These are phyloP conservation scores for Heliothis peltigera DNA, from an alignment of 2,888 invertebrate genomes.

Conservation along the genomic window DNA sequence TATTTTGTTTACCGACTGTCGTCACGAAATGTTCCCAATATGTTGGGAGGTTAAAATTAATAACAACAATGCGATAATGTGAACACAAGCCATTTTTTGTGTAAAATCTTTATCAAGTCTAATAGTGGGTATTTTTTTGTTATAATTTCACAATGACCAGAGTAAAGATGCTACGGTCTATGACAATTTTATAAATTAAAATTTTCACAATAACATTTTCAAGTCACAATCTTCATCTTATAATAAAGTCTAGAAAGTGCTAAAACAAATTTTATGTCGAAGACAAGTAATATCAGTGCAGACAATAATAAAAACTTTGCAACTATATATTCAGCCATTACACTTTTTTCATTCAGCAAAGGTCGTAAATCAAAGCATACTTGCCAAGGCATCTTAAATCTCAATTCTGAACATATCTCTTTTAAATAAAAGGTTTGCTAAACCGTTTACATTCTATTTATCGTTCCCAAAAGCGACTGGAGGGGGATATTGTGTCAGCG, in stretches of 20 bases:
- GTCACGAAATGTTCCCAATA: slow-evolving; percentile 52
- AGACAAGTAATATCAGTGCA: slow-evolving; percentile 38
- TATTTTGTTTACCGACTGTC: slow-evolving; percentile 67
- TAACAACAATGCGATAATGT: not conserved
- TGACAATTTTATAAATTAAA: not conserved
- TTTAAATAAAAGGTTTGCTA: slow-evolving; percentile 60
- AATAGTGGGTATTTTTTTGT: too few relatives aligned
- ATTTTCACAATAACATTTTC: slow-evolving; percentile 12
- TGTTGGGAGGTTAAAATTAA: slow-evolving; percentile 30
- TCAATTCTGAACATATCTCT: slow-evolving; percentile 59
- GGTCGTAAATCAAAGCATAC: slow-evolving; percentile 56
- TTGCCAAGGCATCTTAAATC: slow-evolving; percentile 59
- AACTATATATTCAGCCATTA: slow-evolving; percentile 50
- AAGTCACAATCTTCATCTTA: slow-evolving; percentile 24
- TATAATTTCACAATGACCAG: not conserved
- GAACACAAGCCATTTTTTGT: not conserved
- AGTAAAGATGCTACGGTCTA: not conserved
- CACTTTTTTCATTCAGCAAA: slow-evolving; percentile 45
- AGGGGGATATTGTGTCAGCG: slow-evolving; percentile 78
- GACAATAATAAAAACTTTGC: slow-evolving; percentile 54
- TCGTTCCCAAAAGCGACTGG: slow-evolving; percentile 58
- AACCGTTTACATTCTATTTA: slow-evolving; percentile 71
- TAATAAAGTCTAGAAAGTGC: slow-evolving; percentile 29
- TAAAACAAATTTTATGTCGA: slow-evolving; percentile 48
- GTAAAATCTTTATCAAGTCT: too few relatives aligned